phyloP scores from a whole-genome alignment of 2,797 vertebrate species.

The Cheirogaleus major region DNA sequence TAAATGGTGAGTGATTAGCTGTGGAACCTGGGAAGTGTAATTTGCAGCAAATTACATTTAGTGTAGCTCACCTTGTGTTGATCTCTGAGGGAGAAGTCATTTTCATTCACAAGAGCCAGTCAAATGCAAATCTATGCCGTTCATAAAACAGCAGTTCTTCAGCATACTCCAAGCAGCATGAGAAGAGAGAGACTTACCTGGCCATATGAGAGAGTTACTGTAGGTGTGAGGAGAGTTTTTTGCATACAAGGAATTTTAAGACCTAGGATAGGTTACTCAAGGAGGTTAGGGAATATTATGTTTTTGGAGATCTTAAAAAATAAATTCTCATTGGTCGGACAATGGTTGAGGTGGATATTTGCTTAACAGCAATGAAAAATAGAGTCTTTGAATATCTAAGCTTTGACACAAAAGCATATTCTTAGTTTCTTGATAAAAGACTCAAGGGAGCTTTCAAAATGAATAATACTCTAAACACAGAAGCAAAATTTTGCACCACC shows the following conservation, averaged over 20 bases:
- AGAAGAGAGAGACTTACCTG: neutral
- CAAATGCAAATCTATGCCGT: neutral
- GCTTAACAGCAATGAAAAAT: neutral
- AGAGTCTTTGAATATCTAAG: neutral
- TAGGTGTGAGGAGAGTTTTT: neutral
- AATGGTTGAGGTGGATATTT: neutral
- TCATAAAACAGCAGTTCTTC: neutral
- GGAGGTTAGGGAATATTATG: neutral
- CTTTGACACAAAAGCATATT: neutral
- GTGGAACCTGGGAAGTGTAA: slow-evolving; percentile 48
- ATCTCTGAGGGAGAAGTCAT: slow-evolving; percentile 11
- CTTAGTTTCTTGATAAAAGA: neutral
- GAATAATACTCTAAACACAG: neutral
- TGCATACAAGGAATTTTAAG: neutral
- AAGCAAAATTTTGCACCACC: neutral
- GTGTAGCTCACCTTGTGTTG: neutral
- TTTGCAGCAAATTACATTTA: slow-evolving; percentile 55
- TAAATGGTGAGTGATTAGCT: slow-evolving; percentile 65
- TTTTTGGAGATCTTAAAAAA: neutral
- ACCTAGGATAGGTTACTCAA: neutral
- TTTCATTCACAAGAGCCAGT: neutral
- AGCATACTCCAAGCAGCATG: neutral
- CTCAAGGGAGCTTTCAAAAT: neutral
- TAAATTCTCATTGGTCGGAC: neutral
- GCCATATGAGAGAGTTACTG: neutral